Base-by-base conservation (phyloP, 2,797 vertebrate species). In the Protosalanx chinensis region DNA sequence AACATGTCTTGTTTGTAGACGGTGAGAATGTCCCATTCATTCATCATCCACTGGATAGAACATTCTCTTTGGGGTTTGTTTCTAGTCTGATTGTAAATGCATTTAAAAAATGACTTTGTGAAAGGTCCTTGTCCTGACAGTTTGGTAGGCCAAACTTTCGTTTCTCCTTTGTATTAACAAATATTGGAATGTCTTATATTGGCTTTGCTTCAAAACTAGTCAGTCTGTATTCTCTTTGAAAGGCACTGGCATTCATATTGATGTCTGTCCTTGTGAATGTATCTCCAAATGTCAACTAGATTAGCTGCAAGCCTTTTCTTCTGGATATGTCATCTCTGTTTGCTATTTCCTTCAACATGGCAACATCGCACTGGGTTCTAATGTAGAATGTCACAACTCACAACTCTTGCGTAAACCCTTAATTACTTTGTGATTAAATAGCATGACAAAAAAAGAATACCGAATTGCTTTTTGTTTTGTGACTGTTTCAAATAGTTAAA, bases 211-310 rank as follows among this genome's bases (percentile, higher is more conserved):
- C 58, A 12, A 59, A 72, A 75, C 68, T 64, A 60, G 81, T 79
- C 71, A 66, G 53, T 75, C 70, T 75, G 75, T 30, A 68, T 84
- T 78, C 30, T 65, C 67, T 76, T 35, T 57, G 5, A 77, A 72
- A 83, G n/a, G 51, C 72, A 70, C 41, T 77, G 73, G 67, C 79
- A 82, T 80, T 81, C 76, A 66, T 64, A 72, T 35, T 60, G 65
- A 73, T 60, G 35, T 80, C 15, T 56, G 16, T 56, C 67, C 63
- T 62, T 58, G 66, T 72, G 61, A 72, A 51, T 77, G 66, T 72
- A 67, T 60, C 68, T 77, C 79, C 60, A 81, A 84, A 88, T 85
- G 81, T 80, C 84, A 85, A 69, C 76, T 64, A 76, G 78, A 85
- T 82, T 83, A 76, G 65, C 82, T 79, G 72, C 63, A 74, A 71